phyloP scores from a whole-genome alignment of 2,888 invertebrate species.

The Kryphioiulus occultus region DNA sequence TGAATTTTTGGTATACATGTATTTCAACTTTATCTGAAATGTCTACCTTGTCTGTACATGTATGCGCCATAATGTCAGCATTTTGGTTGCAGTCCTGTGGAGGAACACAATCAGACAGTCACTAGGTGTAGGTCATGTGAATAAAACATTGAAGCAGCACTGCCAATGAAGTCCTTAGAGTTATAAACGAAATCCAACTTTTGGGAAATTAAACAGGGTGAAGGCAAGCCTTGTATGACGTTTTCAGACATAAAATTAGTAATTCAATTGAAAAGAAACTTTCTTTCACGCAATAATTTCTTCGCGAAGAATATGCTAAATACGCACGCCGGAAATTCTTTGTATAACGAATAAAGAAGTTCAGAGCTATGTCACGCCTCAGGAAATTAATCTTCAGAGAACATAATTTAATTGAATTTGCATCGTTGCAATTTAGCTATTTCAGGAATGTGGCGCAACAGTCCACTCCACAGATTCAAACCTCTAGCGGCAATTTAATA shows the following conservation, averaged over 20 bases:
- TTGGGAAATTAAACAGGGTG: too few relatives aligned
- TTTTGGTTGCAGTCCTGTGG: too few relatives aligned
- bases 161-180: too few relatives aligned
- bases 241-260: background rate
- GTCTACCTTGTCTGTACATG: too few relatives aligned
- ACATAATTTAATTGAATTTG: background rate
- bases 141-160: too few relatives aligned
- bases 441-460: background rate
- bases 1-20: background rate
- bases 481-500: background rate
- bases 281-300: background rate
- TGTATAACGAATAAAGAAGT: background rate
- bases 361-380: background rate
- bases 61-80: background rate
- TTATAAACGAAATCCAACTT: too few relatives aligned
- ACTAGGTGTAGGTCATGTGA: too few relatives aligned
- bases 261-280: constrained; percentile 23
- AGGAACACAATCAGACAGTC: too few relatives aligned
- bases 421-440: background rate
- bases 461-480: background rate
- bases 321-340: background rate
- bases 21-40: background rate
- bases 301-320: background rate
- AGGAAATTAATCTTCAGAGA: background rate
- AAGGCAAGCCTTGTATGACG: too few relatives aligned